phyloP scores from a whole-genome alignment of 1,140 invertebrate species.

The Calephelis nemesis region DNA sequence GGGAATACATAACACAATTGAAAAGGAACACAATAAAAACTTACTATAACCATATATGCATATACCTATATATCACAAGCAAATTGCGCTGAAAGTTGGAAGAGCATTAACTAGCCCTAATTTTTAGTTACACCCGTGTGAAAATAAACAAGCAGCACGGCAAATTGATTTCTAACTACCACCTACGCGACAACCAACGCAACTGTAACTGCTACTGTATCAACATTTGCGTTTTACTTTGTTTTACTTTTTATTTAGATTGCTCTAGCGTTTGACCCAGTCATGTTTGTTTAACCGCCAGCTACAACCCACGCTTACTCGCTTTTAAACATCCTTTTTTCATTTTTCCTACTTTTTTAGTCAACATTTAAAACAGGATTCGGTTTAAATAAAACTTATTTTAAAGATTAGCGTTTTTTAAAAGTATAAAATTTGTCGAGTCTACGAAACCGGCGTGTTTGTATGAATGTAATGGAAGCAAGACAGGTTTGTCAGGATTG shows the following conservation, averaged over 20 bases:
- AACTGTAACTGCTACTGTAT: neutral
- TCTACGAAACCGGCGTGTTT: too few species aligned
- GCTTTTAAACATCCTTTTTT: neutral
- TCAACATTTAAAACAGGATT: too few species aligned
- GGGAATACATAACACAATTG: too few species aligned
- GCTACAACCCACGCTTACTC: neutral
- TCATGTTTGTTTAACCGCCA: neutral
- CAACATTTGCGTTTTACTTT: conserved; percentile 5
- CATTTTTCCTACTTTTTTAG: neutral
- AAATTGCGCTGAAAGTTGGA: neutral
- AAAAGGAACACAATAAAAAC: too few species aligned
- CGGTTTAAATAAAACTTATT: too few species aligned
- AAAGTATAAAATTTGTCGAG: too few species aligned
- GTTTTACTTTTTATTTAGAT: neutral
- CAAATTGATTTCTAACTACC: conserved; percentile 12
- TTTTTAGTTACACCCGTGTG: conserved; percentile 1
- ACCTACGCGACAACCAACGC: conserved; percentile 1
- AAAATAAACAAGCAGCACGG: conserved; percentile 2
- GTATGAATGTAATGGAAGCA: too few species aligned
- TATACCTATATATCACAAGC: too few species aligned
- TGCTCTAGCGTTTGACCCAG: neutral
- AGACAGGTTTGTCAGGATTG: too few species aligned
- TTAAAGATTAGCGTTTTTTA: too few species aligned
- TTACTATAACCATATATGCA: too few species aligned
- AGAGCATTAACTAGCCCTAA: conserved; percentile 3